A percentile compares a stretch with the other conserved stretches of the same genome.
These are phyloP conservation scores for Pteropus rufus DNA, from an alignment of 2,797 vertebrate genomes.

Conservation along the genomic window DNA sequence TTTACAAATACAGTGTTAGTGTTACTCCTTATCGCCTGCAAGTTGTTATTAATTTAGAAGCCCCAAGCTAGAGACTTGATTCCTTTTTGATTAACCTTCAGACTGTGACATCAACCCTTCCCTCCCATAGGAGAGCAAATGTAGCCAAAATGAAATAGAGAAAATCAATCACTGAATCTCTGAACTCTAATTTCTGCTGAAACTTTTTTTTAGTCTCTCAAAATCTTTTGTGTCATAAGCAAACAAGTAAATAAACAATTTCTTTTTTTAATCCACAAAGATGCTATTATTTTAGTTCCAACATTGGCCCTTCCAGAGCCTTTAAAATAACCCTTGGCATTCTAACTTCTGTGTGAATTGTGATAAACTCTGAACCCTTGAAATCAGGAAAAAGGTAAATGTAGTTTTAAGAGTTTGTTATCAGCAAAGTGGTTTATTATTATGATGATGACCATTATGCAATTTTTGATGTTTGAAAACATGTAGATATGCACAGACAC, in stretches of 20 bases:
- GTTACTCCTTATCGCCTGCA: not conserved
- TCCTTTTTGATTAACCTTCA: conserved; percentile 9
- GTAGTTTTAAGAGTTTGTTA: not conserved
- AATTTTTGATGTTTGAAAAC: not conserved
- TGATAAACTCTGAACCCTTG: not conserved
- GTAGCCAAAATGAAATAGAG: not conserved
- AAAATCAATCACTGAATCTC: not conserved
- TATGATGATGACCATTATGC: not conserved
- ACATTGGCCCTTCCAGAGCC: not conserved
- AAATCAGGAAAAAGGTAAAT: not conserved
- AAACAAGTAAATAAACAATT: not conserved
- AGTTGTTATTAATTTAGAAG: conserved; percentile 37
- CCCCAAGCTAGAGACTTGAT: not conserved
- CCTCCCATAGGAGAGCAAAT: not conserved
- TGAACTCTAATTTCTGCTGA: not conserved
- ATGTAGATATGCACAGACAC: not conserved
- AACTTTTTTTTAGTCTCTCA: not conserved
- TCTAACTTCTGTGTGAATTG: not conserved
- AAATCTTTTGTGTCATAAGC: not conserved
- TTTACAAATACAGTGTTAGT: not conserved
- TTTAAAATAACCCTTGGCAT: not conserved
- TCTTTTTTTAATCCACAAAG: not conserved
- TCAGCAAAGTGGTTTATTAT: not conserved
- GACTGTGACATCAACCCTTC: not conserved
- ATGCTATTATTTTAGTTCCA: not conserved